phyloP scores from a whole-genome alignment of 1,140 invertebrate genomes.

The Drosophila tsacasi region DNA sequence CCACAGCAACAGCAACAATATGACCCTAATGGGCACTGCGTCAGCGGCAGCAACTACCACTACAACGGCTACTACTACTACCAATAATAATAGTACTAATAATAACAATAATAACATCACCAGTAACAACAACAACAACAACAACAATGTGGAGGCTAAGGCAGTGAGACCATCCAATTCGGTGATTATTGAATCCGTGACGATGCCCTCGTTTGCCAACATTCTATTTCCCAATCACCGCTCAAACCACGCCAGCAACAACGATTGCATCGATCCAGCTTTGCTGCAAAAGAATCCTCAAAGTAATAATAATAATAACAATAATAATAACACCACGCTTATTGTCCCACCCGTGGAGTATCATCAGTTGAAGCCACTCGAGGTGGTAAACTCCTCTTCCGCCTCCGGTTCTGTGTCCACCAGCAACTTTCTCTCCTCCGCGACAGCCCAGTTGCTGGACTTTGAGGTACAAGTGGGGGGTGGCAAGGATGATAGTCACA shows the following conservation, averaged over 20 bases:
- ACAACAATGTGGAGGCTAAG: slow-evolving; percentile 57
- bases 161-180: slow-evolving; percentile 32
- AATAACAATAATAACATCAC: slow-evolving; percentile 40
- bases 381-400: slow-evolving; percentile 14
- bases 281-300: slow-evolving; percentile 46
- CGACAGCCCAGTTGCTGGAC: slow-evolving; percentile 61
- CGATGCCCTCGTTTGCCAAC: slow-evolving; percentile 74
- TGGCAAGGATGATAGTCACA: slow-evolving; percentile 46
- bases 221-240: slow-evolving; percentile 56
- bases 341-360: slow-evolving; percentile 53
- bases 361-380: slow-evolving; percentile 70
- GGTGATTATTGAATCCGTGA: slow-evolving; percentile 65
- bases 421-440: slow-evolving; percentile 58
- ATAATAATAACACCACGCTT: slow-evolving; percentile 13
- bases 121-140: slow-evolving; percentile 40
- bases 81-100: slow-evolving; percentile 39
- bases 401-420: slow-evolving; percentile 40
- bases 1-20: slow-evolving; percentile 61
- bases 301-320: slow-evolving; percentile 23
- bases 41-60: slow-evolving; percentile 21
- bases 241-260: slow-evolving; percentile 26
- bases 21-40: slow-evolving; percentile 45
- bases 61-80: slow-evolving; percentile 26
- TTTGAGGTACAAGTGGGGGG: slow-evolving; percentile 53
- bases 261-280: slow-evolving; percentile 50